Evolutionary conservation across 2,797 vertebrate genomes (phyloP).

Genomic region (Tadarida brasiliensis): DNA sequence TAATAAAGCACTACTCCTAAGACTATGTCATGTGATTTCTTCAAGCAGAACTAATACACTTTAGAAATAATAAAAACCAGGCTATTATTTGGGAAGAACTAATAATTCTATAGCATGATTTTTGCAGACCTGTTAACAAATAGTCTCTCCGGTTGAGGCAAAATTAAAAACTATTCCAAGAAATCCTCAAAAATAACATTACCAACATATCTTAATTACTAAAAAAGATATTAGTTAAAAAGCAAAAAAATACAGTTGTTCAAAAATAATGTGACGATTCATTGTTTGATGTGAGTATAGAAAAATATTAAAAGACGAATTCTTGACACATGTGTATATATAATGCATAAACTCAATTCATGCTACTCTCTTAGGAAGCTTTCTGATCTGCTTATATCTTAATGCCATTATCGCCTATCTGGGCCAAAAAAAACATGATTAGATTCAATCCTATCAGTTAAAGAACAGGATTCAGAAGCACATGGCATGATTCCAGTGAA

Average conservation of each 20-base stretch:
- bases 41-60: neutral
- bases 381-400: neutral
- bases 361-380: neutral
- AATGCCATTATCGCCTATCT: neutral
- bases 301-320: neutral
- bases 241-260: neutral
- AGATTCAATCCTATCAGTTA: neutral
- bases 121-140: constrained; percentile 1
- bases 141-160: neutral
- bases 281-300: neutral
- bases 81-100: constrained; percentile 29
- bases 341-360: neutral
- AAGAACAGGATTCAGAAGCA: neutral
- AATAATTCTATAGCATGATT: constrained; percentile 17
- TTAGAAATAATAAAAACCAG: constrained; percentile 19
- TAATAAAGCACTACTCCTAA: neutral
- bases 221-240: constrained; percentile 45
- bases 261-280: neutral
- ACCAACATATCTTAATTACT: constrained; percentile 23
- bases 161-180: constrained; percentile 46
- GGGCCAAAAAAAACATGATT: neutral
- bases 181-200: neutral
- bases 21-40: neutral
- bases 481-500: neutral
- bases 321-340: neutral